phyloP scores from a whole-genome alignment of 2,113 vertebrate species.

The Taurulus bubalis region DNA sequence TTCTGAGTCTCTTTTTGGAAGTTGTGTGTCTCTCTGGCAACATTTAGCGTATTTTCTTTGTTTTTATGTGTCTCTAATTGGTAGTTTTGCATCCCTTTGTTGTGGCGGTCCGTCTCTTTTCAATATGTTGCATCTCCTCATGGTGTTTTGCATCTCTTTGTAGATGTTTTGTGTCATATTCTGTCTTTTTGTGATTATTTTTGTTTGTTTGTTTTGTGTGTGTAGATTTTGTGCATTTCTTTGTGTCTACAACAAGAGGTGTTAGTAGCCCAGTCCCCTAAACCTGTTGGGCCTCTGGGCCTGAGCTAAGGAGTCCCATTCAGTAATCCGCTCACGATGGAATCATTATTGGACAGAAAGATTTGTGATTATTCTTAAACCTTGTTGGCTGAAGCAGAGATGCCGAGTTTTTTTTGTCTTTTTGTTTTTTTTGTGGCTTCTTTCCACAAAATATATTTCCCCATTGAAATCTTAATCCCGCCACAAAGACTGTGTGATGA shows the following conservation, averaged over 20 bases:
- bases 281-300: background rate
- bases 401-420: conserved; percentile 10
- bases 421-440: conserved; percentile 4
- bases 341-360: background rate
- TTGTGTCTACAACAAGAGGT: background rate
- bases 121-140: too few species aligned
- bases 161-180: too few species aligned
- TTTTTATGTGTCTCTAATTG: background rate
- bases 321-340: background rate
- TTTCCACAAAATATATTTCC: conserved; percentile 22
- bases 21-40: background rate
- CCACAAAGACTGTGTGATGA: conserved; percentile 6
- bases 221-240: background rate
- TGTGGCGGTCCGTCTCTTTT: too few species aligned
- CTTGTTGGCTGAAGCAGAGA: background rate
- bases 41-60: too few species aligned
- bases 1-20: too few species aligned
- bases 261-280: background rate
- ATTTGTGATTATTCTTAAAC: background rate
- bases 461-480: conserved; percentile 31
- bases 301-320: background rate
- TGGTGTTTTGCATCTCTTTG: too few species aligned
- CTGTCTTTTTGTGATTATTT: background rate
- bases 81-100: too few species aligned
- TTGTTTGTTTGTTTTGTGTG: background rate